phyloP scores from a whole-genome alignment of 2,113 vertebrate species.

The Nothobranchius kuhntae region DNA sequence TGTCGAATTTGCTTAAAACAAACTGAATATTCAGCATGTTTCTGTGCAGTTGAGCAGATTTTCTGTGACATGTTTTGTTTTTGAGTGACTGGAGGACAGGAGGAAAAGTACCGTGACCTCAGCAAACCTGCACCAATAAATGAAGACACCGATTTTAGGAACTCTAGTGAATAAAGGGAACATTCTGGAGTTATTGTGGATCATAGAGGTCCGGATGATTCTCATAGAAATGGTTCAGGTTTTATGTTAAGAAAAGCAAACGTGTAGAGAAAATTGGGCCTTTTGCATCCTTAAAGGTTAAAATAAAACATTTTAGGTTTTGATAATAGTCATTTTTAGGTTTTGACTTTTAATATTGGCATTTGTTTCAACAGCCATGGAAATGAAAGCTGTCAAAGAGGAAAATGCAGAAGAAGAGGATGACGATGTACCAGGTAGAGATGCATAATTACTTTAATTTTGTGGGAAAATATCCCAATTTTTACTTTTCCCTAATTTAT shows the following conservation, averaged over 20 bases:
- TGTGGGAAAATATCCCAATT: background rate
- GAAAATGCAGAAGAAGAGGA: slow-evolving; percentile 97
- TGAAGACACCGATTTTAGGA: no score
- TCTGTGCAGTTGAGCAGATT: background rate
- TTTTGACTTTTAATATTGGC: background rate
- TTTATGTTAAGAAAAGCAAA: no score
- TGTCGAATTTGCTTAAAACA: background rate
- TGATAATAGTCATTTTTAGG: background rate
- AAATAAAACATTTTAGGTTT: background rate
- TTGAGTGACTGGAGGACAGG: background rate
- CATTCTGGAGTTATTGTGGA: background rate
- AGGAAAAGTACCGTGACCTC: background rate
- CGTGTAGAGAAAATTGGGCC: no score
- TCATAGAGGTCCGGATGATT: no score
- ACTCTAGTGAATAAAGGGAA: background rate
- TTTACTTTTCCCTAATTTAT: background rate
- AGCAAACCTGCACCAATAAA: background rate
- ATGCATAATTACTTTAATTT: background rate
- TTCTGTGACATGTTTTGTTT: background rate
- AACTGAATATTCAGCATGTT: background rate
- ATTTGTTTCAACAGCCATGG: slow-evolving; percentile 69
- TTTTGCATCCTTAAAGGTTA: background rate
- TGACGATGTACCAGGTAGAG: slow-evolving; percentile 94
- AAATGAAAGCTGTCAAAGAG: slow-evolving; percentile 94
- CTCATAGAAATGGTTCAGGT: no score